These are phyloP conservation scores for Chaetops frenatus DNA, from an alignment of 2,113 vertebrate species.

Conservation along the genomic window DNA sequence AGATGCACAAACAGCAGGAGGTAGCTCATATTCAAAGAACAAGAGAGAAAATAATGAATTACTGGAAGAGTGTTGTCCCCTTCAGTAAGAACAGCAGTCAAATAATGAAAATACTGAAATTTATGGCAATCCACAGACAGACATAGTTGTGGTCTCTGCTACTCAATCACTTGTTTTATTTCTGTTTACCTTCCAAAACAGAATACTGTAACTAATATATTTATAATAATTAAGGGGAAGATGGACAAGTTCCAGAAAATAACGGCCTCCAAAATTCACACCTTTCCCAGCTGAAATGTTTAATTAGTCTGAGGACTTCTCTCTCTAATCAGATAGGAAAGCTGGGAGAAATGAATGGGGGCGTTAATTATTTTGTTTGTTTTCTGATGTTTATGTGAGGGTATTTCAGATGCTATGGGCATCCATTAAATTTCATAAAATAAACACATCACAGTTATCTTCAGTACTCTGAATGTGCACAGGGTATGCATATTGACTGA, in stretches of 20 bases:
- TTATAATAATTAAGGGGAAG: not conserved
- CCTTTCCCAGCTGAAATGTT: not conserved
- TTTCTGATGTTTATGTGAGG: not conserved
- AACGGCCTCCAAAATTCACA: not conserved
- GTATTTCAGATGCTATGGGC: not conserved
- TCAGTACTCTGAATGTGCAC: not conserved
- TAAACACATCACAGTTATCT: not conserved
- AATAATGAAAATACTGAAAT: conserved; percentile 2
- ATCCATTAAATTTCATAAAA: not conserved
- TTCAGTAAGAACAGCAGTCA: not conserved
- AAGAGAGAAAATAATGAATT: not conserved
- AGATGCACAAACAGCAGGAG: not conserved
- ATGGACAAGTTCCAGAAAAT: not conserved
- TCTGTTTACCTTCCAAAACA: conserved; percentile 36
- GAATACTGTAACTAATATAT: not conserved
- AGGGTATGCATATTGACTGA: not conserved
- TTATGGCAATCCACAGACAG: not conserved
- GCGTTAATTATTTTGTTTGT: not conserved
- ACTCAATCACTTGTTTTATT: conserved; percentile 21
- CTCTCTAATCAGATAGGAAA: not conserved
- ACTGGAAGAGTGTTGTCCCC: not conserved
- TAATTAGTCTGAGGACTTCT: not conserved
- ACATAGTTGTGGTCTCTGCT: not conserved
- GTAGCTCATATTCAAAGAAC: not conserved
- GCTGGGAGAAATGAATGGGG: not conserved